A percentile compares a stretch with the other conserved stretches of the same genome.
Conservation (phyloP, 1,140 invertebrate genomes). For the Diorhabda elongata region DNA sequence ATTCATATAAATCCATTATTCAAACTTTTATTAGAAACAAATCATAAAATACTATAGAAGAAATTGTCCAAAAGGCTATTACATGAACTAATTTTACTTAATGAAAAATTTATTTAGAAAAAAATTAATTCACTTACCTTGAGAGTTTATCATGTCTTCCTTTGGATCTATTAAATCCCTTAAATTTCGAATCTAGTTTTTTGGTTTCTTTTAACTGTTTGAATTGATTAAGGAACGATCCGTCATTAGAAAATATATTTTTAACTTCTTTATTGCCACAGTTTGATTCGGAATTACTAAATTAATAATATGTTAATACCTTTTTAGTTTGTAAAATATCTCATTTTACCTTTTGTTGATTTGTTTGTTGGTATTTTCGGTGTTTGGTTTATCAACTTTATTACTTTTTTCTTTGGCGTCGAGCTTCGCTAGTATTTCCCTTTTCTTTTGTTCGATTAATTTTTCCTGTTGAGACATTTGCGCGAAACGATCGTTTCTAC, state of each 20-base stretch:
- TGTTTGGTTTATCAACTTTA: conserved; percentile 39
- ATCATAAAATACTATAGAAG: no score
- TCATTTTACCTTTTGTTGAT: background rate
- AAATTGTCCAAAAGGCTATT: no score
- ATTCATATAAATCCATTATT: no score
- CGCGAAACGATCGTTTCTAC: conserved; percentile 60
- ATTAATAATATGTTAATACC: conserved; percentile 5
- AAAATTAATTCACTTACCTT: conserved; percentile 2
- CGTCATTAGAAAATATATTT: conserved; percentile 76
- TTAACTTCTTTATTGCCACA: conserved; percentile 33
- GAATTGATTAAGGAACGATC: conserved; percentile 75
- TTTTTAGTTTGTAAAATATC: background rate
- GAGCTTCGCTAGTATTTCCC: conserved; percentile 65
- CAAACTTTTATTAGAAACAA: no score
- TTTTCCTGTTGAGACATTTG: conserved; percentile 80
- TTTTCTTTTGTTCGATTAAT: conserved; percentile 75
- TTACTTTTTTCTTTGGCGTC: conserved; percentile 54
- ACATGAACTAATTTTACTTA: no score
- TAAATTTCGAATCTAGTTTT: conserved; percentile 40
- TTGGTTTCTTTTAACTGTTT: conserved; percentile 59
- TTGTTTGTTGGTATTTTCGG: background rate
- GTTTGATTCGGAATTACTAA: conserved; percentile 8
- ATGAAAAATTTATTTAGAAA: background rate
- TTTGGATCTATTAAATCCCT: conserved; percentile 45
- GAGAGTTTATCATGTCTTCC: conserved; percentile 19